These are phyloP conservation scores for Dexiosoma caninum DNA, from an alignment of 2,888 invertebrate species.

Conservation along the genomic window DNA sequence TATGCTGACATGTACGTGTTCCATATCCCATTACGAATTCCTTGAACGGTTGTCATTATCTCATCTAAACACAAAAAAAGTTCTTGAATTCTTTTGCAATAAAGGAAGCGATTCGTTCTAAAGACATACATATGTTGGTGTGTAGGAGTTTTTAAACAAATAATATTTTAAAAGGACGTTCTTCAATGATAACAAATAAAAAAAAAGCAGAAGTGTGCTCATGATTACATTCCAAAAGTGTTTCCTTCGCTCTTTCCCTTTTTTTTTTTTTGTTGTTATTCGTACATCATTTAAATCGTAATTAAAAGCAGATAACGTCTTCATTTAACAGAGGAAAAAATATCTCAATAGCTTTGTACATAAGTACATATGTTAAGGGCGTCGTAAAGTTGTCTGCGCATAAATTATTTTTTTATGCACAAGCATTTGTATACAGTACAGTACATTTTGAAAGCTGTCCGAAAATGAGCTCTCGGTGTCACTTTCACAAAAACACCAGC, in stretches of 20 bases:
- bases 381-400: constrained; percentile 58
- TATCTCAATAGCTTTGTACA: background rate
- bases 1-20: too few relatives aligned
- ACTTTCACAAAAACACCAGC: too few relatives aligned
- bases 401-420: constrained; percentile 48
- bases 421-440: background rate
- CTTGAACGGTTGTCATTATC: constrained; percentile 23
- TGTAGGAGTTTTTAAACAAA: background rate
- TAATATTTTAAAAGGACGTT: background rate
- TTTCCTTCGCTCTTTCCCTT: background rate
- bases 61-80: background rate
- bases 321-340: constrained; percentile 8
- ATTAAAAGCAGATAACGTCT: constrained; percentile 58
- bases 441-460: background rate
- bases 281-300: constrained; percentile 50
- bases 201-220: background rate
- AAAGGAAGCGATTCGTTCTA: background rate
- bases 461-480: background rate
- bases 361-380: constrained; percentile 17
- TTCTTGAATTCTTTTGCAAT: constrained; percentile 3
- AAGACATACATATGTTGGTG: background rate
- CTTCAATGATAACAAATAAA: background rate
- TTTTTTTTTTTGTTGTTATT: too few relatives aligned
- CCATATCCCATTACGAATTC: constrained; percentile 53
- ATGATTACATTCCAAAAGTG: background rate